These are phyloP conservation scores for Ptychadena robeensis DNA, from an alignment of 2,797 vertebrate species.

Conservation along the genomic window DNA sequence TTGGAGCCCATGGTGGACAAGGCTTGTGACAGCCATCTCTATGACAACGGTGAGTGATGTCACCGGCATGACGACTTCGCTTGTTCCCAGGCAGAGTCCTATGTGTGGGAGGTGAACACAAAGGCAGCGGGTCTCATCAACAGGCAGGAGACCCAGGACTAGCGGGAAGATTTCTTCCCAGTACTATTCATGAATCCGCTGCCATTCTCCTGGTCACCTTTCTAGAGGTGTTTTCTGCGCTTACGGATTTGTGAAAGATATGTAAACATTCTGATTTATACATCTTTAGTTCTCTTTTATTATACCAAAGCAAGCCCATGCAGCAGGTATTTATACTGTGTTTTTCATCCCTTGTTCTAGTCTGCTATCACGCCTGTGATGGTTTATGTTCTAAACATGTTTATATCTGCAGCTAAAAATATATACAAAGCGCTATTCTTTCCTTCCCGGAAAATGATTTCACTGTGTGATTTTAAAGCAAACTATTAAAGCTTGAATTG, in stretches of 20 bases:
- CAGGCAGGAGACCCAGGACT: constrained; percentile 24
- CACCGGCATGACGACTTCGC: constrained; percentile 45
- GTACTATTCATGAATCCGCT: neutral
- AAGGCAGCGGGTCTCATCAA: constrained; percentile 23
- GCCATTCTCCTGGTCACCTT: neutral
- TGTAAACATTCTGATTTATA: neutral
- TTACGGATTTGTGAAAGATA: neutral
- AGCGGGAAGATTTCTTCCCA: neutral
- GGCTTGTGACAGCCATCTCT: constrained; percentile 53
- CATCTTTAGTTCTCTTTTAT: neutral
- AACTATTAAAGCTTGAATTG: no score
- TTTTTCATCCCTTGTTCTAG: neutral
- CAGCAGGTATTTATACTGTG: neutral
- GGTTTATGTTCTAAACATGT: neutral
- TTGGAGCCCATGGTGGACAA: constrained; percentile 46
- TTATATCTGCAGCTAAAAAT: neutral
- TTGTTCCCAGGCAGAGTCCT: constrained; percentile 50
- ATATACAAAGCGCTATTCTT: no score
- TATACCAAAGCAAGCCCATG: neutral
- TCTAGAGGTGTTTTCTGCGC: neutral
- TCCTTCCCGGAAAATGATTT: no score
- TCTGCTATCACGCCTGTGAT: neutral
- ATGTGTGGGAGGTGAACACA: constrained; percentile 50
- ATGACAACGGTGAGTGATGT: constrained; percentile 48
- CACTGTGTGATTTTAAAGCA: no score